Evolutionary conservation across 2,888 invertebrate genomes (phyloP), one percentile per base, ranked within the genome.

Genomic region (Bruchidius siliquastri): DNA sequence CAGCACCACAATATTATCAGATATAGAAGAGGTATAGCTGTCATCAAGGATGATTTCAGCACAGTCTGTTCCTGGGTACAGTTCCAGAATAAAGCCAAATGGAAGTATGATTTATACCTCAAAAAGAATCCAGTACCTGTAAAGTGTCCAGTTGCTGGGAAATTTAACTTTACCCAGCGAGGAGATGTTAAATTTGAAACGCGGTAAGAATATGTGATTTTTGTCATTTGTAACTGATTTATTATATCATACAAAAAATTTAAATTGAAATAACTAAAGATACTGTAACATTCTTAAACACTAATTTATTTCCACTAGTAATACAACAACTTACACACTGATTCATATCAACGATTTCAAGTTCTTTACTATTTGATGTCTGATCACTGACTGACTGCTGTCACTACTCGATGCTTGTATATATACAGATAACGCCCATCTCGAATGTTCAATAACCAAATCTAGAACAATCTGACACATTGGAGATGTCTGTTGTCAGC

Each of bases 1-100:
- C 92, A 96, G 74, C 98, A 98, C 88, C 98, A 98, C 85, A 98
- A 98, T 85, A 90, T 99, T 74, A 97, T 99, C 80, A 89, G 98
- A 79, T 99, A 94, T 86, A 90, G 96, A 67, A 93, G 92, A 86
- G 96, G 96, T 6, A 84, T 95, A 71, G 96, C 96, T 0, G 95
- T 96, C 80, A 97, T 96, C 72, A 94, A 92, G 83, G 95, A 96
- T 80, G 92, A 95, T 83, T 97, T 96, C 83, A 94, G 94, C 81
- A 97, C 96, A 0, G 97, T 96, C 0, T 97, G 97, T 82, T 96
- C 97, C 0, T 97, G 96, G 96, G 95, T 96, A 0, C 96, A 96
- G 82, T 97, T 97, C 84, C 91, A 91, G 2, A 96, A 96, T 82
- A 90, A 92, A 80, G 91, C 92, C 75, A 90, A 92, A 75, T 97